A percentile compares a stretch with the other conserved stretches of the same genome.
phyloP scores from a whole-genome alignment of 92 coral and sea anemone genomes.

The Parazoanthus darwini region DNA sequence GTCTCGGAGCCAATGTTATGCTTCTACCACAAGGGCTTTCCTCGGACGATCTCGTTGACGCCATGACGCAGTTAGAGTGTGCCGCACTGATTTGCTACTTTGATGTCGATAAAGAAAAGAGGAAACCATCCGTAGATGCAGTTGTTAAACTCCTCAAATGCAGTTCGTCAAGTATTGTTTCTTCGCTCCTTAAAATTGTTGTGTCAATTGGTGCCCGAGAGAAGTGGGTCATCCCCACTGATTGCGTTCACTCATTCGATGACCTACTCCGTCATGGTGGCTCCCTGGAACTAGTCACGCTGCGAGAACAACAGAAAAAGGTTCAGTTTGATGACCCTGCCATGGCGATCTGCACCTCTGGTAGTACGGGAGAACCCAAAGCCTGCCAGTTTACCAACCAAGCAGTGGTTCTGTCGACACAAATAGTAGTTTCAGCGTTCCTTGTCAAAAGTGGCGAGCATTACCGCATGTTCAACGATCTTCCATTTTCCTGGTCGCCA shows the following conservation, averaged over 20 bases:
- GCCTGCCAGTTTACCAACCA: slow-evolving; percentile 18
- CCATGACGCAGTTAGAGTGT: neutral
- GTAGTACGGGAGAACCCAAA: slow-evolving; percentile 9
- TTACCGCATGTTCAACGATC: neutral
- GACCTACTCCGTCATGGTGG: neutral
- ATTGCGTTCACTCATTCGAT: slow-evolving; percentile 19
- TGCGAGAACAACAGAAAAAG: slow-evolving; percentile 17
- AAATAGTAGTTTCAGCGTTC: neutral
- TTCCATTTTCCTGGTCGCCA: slow-evolving; percentile 10
- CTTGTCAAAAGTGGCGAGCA: neutral
- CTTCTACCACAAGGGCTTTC: slow-evolving; percentile 10
- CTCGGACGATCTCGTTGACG: slow-evolving; percentile 10
- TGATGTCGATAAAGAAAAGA: slow-evolving; percentile 9
- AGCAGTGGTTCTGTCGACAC: neutral
- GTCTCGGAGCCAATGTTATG: slow-evolving; percentile 8
- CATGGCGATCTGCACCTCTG: slow-evolving; percentile 30
- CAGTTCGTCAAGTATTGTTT: neutral
- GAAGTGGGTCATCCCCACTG: neutral
- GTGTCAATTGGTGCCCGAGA: slow-evolving; percentile 17
- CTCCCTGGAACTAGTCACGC: neutral
- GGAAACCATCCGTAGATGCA: slow-evolving; percentile 20
- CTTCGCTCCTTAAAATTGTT: slow-evolving; percentile 7
- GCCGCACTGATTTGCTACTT: slow-evolving; percentile 5
- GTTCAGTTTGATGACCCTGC: slow-evolving; percentile 43
- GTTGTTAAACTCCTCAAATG: neutral